A percentile compares a stretch with the other conserved stretches of the same genome.
These are phyloP conservation scores for Chymomyza amoena DNA, from an alignment of 2,888 invertebrate species.

Conservation along the genomic window DNA sequence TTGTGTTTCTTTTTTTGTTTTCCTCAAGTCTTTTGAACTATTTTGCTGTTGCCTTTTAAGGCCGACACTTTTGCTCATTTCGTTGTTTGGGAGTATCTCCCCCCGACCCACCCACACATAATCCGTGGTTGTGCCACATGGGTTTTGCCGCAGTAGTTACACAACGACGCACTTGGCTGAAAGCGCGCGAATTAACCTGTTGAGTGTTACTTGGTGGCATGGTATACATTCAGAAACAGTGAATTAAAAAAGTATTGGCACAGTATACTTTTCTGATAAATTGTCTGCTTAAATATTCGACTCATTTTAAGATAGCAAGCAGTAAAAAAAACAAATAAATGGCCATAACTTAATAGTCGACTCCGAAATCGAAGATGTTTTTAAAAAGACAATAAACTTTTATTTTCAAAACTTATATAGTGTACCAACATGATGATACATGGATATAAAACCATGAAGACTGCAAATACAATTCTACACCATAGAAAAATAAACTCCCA, in stretches of 20 bases:
- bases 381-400: too few species aligned
- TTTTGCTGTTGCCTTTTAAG: constrained; percentile 58
- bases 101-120: constrained; percentile 26
- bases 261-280: too few species aligned
- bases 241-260: not conserved
- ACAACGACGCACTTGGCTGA: constrained; percentile 56
- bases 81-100: constrained; percentile 29
- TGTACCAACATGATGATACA: too few species aligned
- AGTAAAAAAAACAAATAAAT: too few species aligned
- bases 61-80: constrained; percentile 66
- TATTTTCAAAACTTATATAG: too few species aligned
- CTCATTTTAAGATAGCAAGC: too few species aligned
- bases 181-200: constrained; percentile 75
- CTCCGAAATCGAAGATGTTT: too few species aligned
- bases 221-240: not conserved
- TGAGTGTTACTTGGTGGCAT: constrained; percentile 45
- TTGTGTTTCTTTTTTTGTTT: constrained; percentile 47
- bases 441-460: too few species aligned
- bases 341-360: too few species aligned
- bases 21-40: constrained; percentile 27
- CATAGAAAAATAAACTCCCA: too few species aligned
- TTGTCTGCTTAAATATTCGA: too few species aligned
- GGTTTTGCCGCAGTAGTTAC: constrained; percentile 18
- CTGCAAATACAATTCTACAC: too few species aligned
- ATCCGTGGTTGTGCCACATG: constrained; percentile 1